A percentile compares a stretch with the other conserved stretches of the same genome.
Evolutionary conservation across 2,797 vertebrate species (phyloP).

Genomic region (Micromesistius poutassou): DNA sequence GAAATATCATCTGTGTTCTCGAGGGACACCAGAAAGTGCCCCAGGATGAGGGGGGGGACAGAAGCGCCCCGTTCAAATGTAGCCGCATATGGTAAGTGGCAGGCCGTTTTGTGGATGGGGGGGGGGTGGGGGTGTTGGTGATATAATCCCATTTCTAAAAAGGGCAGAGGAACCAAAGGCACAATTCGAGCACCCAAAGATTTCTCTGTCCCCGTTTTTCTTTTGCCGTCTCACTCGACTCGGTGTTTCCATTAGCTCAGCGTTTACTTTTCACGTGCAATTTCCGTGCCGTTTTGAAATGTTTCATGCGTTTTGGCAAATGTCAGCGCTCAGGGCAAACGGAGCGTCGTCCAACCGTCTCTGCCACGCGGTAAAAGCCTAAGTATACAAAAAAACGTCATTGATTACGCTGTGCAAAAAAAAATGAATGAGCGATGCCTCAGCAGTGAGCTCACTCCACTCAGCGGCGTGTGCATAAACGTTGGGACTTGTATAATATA

Average conservation of each 20-base stretch:
- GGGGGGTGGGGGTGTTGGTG: not conserved
- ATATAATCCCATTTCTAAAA: not conserved
- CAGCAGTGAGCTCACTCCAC: not conserved
- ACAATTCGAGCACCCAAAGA: not conserved
- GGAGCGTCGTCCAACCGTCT: not conserved
- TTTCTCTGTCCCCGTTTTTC: too few species aligned
- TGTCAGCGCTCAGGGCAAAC: not conserved
- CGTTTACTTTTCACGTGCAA: not conserved
- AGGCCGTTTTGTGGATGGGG: not conserved
- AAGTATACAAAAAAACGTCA: not conserved
- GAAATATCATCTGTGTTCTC: not conserved
- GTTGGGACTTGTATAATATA: not conserved
- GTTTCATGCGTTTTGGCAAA: not conserved
- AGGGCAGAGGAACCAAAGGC: not conserved
- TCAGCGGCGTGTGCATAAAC: not conserved
- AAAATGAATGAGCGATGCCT: not conserved
- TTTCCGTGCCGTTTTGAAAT: not conserved
- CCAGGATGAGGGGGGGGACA: not conserved
- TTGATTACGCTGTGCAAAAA: not conserved
- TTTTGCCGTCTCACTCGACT: not conserved
- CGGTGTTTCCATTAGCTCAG: not conserved
- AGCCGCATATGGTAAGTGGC: not conserved
- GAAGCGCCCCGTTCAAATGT: not conserved
- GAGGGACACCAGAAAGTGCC: not conserved
- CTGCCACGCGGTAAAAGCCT: not conserved